Evolutionary conservation across 2,797 vertebrate genomes (phyloP).

Genomic region (Lutjanus argentimaculatus): DNA sequence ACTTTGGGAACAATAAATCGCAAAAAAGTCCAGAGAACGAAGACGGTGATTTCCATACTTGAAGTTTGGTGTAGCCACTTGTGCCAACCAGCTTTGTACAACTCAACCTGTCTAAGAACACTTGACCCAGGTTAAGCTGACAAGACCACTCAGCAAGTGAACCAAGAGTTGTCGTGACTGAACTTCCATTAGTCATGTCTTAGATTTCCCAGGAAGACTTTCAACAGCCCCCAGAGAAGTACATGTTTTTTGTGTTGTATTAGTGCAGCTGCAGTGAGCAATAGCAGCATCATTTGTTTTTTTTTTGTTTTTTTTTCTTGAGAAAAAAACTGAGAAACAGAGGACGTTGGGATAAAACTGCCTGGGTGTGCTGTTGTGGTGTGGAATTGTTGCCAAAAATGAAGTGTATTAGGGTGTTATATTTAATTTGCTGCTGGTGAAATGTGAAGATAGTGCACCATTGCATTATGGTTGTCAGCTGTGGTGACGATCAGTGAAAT

Average conservation of each 20-base stretch:
- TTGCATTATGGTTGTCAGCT: background rate
- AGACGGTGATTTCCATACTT: no score
- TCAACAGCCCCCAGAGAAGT: constrained; percentile 22
- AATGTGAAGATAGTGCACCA: background rate
- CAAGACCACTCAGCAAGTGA: constrained; percentile 20
- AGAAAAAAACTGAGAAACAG: constrained; percentile 1
- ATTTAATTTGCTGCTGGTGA: constrained; percentile 20
- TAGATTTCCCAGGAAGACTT: constrained; percentile 34
- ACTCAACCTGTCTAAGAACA: background rate
- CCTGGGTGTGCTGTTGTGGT: background rate
- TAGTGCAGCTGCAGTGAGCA: constrained; percentile 34
- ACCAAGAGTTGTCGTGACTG: constrained; percentile 10
- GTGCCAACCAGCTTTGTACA: background rate
- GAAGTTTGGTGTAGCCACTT: background rate
- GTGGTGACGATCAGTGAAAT: background rate
- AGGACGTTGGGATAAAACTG: background rate
- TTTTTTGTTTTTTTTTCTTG: background rate
- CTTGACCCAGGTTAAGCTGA: constrained; percentile 16
- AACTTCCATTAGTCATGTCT: constrained; percentile 33
- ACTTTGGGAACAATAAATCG: no score
- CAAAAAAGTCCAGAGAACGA: no score
- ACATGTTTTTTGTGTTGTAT: constrained; percentile 27
- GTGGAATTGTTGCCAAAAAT: constrained; percentile 11
- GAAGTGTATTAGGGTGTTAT: background rate
- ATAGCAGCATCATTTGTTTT: constrained; percentile 8